Evolutionary conservation across 2,113 vertebrate species (phyloP), one percentile per base, ranked within the genome.

Genomic region (Nansenia antarctica): DNA sequence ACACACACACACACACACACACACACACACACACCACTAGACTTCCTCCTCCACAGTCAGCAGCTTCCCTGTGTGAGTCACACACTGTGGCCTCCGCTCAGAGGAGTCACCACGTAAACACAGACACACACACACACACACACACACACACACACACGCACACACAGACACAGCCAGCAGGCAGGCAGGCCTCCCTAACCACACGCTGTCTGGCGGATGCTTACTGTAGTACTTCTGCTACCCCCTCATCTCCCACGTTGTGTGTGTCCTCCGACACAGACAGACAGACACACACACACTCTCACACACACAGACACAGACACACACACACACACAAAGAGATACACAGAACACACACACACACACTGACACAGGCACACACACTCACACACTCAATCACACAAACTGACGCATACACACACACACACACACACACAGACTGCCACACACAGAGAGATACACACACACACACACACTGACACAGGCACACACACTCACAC

Each of bases 301-400:
- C n/a, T n/a, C n/a, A n/a, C n/a, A n/a, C n/a, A n/a, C n/a, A n/a
- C n/a, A n/a, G n/a, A n/a, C n/a, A n/a, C n/a, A 34, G 60, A 24
- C 52, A 9, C n/a, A n/a, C n/a, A n/a, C n/a, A n/a, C n/a, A n/a
- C n/a, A n/a, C n/a, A n/a, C n/a, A n/a, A n/a, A n/a, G n/a, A n/a
- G n/a, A n/a, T n/a, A n/a, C n/a, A n/a, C n/a, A n/a, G n/a, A n/a
- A n/a, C 45, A 32, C n/a, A n/a, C n/a, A n/a, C n/a, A n/a, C n/a
- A n/a, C n/a, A n/a, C n/a, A n/a, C n/a, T n/a, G n/a, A n/a, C n/a
- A n/a, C n/a, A n/a, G n/a, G n/a, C n/a, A n/a, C n/a, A n/a, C n/a
- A n/a, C n/a, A n/a, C n/a, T n/a, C n/a, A n/a, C n/a, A 37, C 49
- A 5, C n/a, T 35, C 42, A 71, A 54, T 76, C 54, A 61, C 45